Conservation (phyloP, 2,797 vertebrate species). For the Poeciliopsis gracilis region DNA sequence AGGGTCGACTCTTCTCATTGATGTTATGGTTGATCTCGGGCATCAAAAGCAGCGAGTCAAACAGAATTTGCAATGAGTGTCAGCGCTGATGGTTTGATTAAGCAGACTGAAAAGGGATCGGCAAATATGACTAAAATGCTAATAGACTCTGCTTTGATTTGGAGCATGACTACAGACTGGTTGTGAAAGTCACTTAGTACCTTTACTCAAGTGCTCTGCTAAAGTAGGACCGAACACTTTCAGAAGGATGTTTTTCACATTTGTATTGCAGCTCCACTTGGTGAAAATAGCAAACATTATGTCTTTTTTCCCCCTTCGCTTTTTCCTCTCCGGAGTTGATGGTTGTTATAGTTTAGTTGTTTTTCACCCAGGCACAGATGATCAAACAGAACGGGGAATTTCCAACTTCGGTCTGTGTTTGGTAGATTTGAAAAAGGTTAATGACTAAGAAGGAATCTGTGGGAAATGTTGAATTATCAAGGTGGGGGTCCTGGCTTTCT, state of each 20-base stretch:
- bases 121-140: slow-evolving; percentile 58
- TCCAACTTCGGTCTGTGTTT: not conserved
- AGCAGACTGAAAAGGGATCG: slow-evolving; percentile 31
- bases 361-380: not conserved
- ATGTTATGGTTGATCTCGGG: slow-evolving; percentile 58
- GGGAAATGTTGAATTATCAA: not conserved
- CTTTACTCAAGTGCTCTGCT: slow-evolving; percentile 11
- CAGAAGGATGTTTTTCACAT: not conserved
- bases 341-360: not conserved
- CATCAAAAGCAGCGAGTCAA: slow-evolving; percentile 72
- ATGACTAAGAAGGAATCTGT: not conserved
- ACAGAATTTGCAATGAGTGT: slow-evolving; percentile 62
- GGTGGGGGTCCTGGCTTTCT: not conserved
- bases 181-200: slow-evolving; percentile 27
- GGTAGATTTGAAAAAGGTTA: not conserved
- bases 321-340: not conserved
- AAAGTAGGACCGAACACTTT: not conserved
- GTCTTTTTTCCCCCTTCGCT: not conserved
- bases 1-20: slow-evolving; percentile 50
- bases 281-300: not conserved
- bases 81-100: slow-evolving; percentile 46
- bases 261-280: not conserved
- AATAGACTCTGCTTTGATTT: slow-evolving; percentile 40
- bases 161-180: slow-evolving; percentile 5
- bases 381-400: not conserved